Conservation (phyloP, 2,888 invertebrate species). For the Drosophila imparisetae region DNA sequence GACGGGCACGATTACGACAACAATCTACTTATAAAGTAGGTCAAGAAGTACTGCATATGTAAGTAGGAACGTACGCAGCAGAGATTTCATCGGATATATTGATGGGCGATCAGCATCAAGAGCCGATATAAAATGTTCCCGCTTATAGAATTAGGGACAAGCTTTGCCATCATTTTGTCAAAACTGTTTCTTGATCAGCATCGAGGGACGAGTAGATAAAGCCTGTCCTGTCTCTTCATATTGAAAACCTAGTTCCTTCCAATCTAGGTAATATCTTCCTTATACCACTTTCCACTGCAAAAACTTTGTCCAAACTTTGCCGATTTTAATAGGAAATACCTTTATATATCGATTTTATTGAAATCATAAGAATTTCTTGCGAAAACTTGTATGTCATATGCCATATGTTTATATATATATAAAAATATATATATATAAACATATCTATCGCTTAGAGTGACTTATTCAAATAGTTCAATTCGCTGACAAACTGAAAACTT, state of each 20-base stretch:
- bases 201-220: not conserved
- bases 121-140: not conserved
- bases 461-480: not conserved
- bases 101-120: too few relatives aligned
- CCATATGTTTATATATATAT: not conserved
- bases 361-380: not conserved
- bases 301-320: not conserved
- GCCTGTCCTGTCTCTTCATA: not conserved
- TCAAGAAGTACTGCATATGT: too few relatives aligned
- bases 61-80: too few relatives aligned
- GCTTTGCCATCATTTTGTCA: not conserved
- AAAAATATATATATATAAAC: not conserved
- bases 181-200: not conserved
- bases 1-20: slow-evolving; percentile 3
- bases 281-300: not conserved
- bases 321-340: not conserved
- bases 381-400: not conserved
- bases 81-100: too few relatives aligned
- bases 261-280: not conserved
- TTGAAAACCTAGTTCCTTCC: not conserved
- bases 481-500: slow-evolving; percentile 5
- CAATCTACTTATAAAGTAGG: not conserved
- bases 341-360: not conserved
- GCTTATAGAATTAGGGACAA: not conserved
- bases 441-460: not conserved